Base-by-base conservation (phyloP, 2,888 invertebrate species). In the Myopa tessellatipennis region DNA sequence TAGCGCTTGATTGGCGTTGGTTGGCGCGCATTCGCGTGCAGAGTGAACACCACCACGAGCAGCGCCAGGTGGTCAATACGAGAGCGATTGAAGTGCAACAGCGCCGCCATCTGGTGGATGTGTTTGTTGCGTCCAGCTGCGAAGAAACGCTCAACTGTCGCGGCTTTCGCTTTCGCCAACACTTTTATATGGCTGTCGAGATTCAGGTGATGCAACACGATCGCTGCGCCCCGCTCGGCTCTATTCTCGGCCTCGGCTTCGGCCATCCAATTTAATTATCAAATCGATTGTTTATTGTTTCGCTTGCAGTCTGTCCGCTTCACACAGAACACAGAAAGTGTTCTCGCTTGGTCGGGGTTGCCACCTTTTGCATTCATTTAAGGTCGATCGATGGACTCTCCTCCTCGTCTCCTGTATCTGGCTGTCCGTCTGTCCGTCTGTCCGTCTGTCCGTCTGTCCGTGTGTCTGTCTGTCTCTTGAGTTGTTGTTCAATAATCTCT, bases 1-100 rank as follows among this genome's bases (percentile, higher is more conserved):
- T 82, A 85, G 0, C 87, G 86, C 79, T 84, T 87, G 34, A 84
- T 84, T 76, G 86, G 85, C 76, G 86, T 83, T 26, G 26, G 26
- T 80, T 87, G 88, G 10, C 85, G 84, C 6, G 83, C 77, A 74
- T 12, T 65, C 36, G 8, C 38, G 4, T 65, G 14, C 26, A 26
- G 16, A 34, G 10, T 50, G n/a, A 26, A 52, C 0, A 60, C 69
- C 10, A 79, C 18, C 4, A 79, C 26, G 52, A 80, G 38, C 80
- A 81, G 78, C 58, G 12, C 12, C 36, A 36, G n/a, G 52, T n/a
- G n/a, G n/a, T n/a, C n/a, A n/a, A n/a, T 8, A 55, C 18, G 55
- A 58, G 26, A 36, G 36, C 38, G 6, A 65, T 74, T 63, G 26
- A 14, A 50, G 38, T 18, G 26, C 26, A 45, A 40, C 61, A 50